phyloP scores from a whole-genome alignment of 1,140 invertebrate species.

The Bombyx mandarina region DNA sequence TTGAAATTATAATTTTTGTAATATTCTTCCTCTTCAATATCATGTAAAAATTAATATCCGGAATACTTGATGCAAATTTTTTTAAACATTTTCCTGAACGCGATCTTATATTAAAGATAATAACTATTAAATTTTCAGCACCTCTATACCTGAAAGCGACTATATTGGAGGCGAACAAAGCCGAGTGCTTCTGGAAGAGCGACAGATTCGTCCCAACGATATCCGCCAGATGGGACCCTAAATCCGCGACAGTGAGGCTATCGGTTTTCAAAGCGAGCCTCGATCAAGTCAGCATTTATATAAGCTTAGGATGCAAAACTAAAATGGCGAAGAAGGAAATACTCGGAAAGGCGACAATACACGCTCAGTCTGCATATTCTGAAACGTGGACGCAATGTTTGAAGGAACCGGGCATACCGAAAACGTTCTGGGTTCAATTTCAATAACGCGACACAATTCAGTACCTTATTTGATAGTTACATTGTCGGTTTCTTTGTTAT shows the following conservation, averaged over 20 bases:
- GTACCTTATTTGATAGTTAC: background rate
- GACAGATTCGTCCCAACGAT: conserved; percentile 79
- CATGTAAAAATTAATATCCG: too few species aligned
- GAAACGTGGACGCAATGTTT: conserved; percentile 60
- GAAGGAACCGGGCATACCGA: conserved; percentile 54
- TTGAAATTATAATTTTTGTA: too few species aligned
- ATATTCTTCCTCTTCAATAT: too few species aligned
- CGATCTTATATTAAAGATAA: background rate
- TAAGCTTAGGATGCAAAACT: conserved; percentile 66
- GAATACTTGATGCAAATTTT: too few species aligned
- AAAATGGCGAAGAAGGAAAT: conserved; percentile 70
- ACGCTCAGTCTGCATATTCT: conserved; percentile 50
- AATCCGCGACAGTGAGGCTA: conserved; percentile 62
- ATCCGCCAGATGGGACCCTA: conserved; percentile 73
- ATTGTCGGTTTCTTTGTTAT: too few species aligned
- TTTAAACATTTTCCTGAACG: too few species aligned
- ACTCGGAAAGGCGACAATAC: conserved; percentile 60
- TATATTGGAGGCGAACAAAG: conserved; percentile 77
- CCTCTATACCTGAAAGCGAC: conserved; percentile 83
- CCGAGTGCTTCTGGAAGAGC: conserved; percentile 83
- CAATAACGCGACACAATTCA: conserved; percentile 27
- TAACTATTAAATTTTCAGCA: conserved; percentile 45
- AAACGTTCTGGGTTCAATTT: conserved; percentile 66
- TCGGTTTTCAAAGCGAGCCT: conserved; percentile 58
- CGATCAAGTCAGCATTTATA: conserved; percentile 63